Evolutionary conservation across 2,888 invertebrate species (phyloP), one percentile per base, ranked within the genome.

Genomic region (Ashinkailepas kermadecensis): DNA sequence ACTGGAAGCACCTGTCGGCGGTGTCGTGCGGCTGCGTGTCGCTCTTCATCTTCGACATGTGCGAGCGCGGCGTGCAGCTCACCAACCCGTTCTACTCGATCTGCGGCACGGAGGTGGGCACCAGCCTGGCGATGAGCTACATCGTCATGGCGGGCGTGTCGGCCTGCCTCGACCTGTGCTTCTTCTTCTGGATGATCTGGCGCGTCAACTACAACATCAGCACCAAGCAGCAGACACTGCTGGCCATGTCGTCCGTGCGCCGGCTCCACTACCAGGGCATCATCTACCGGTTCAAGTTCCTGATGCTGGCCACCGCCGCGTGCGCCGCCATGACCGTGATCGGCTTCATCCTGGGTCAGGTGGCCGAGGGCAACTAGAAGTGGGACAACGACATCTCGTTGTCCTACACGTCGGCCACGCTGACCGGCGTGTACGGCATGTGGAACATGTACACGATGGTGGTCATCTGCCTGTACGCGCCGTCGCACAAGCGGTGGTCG

Each of bases 391-490:
- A 92, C 84, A 90, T 93, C 85, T 91, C 93, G 85, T 88, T 97
- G 83, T 95, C 98, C 88, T 93, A 96, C 87, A 95, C 97, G 57
- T 97, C 97, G n/a, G 98, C 97, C 81, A 95, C 99, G 88, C 94
- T 97, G 86, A 98, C 98, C 39, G 99, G 99, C 2, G 97, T 98
- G 15, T 99, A 98, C 88, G 99, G 98, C 82, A 99, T 99, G 98
- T 99, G 99, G 99, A 99, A 99, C 88, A 93, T 99, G 86, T 99
- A 99, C 88, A 98, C 97, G 81, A 93, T 97, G 87, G 94, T 97
- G 0, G 89, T 99, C 86, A 90, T 99, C 82, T 94, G 96, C 81
- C 89, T 99, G 85, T 99, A 99, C 88, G 98, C 99, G 8, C 99
- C 99, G 8, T 96, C 96, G 85, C 96, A 96, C 88, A 97, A 97